Evolutionary conservation across 2,888 invertebrate genomes (phyloP).

Genomic region (Dryococelus australis): DNA sequence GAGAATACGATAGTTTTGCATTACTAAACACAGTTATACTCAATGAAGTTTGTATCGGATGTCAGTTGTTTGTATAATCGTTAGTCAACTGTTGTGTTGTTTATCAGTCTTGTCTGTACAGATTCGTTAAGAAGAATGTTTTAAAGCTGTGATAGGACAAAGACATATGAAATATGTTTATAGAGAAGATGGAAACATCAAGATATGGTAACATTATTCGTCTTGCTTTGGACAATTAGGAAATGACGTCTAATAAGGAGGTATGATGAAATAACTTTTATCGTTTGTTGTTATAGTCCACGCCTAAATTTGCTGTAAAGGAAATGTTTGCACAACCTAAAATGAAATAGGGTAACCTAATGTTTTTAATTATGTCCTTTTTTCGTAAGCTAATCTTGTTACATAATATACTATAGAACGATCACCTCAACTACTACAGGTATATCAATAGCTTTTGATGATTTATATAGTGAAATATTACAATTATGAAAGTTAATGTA

Average conservation of each 20-base stretch:
- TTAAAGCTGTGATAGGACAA: background rate
- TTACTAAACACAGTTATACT: background rate
- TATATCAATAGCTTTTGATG: background rate
- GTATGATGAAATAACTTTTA: background rate
- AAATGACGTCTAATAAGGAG: background rate
- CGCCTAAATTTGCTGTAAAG: background rate
- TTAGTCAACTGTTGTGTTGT: background rate
- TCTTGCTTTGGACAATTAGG: constrained; percentile 17
- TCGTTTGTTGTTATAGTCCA: background rate
- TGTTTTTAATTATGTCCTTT: background rate
- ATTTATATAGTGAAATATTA: background rate
- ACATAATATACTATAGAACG: background rate
- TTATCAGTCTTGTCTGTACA: background rate
- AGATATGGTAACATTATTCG: background rate
- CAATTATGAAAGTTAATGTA: background rate
- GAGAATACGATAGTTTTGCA: background rate
- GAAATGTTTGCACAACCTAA: background rate
- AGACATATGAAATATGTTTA: background rate
- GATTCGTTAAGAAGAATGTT: background rate
- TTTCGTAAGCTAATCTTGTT: background rate
- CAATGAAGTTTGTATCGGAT: background rate
- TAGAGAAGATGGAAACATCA: constrained; percentile 20
- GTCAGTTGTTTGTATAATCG: background rate
- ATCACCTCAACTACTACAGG: background rate
- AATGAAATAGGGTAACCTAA: background rate